Evolutionary conservation across 2,888 invertebrate genomes (phyloP), one percentile per base, ranked within the genome.

Genomic region (Proisotoma minuta): DNA sequence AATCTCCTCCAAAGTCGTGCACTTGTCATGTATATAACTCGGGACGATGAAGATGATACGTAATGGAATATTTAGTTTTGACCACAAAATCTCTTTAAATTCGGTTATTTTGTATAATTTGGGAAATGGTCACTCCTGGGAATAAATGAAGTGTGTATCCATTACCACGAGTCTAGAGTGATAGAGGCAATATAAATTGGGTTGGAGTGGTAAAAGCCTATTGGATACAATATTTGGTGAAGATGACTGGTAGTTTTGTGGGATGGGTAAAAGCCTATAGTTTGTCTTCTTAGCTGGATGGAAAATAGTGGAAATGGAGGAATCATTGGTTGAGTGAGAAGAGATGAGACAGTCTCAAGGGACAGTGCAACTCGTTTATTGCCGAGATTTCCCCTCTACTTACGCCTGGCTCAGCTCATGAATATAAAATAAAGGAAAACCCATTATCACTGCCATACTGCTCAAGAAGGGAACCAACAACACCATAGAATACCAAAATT

Each of bases 341-440:
- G 59, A 59, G 40, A 53, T 27, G 27, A 56, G 48, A 34, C 27
- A 56, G 65, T 67, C 69, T 63, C 66, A 53, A 47, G 69, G 65
- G 69, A 69, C 65, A 65, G 68, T 63, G 65, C 64, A 66, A 69
- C 69, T 69, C 69, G 69, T 69, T 69, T 70, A 70, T 66, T 68
- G 68, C 70, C 65, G 65, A 68, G 70, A 70, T 70, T 70, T 68
- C 68, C 66, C 66, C 65, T 66, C 64, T 62, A 57, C 68, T 62
- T 70, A 63, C 67, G 67, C 70, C 64, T 65, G 61, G 68, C 70
- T 70, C 68, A 70, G 63, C 68, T 70, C 68, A 70, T 70, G 70
- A 70, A 70, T 70, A 70, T 68, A 64, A 70, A 70, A 70, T 70
- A 68, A 68, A 70, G 68, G 68, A 68, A 70, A 68, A 68, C 68